Conservation (phyloP, 2,888 invertebrate genomes). For the Omphaloscelis lunosa region DNA sequence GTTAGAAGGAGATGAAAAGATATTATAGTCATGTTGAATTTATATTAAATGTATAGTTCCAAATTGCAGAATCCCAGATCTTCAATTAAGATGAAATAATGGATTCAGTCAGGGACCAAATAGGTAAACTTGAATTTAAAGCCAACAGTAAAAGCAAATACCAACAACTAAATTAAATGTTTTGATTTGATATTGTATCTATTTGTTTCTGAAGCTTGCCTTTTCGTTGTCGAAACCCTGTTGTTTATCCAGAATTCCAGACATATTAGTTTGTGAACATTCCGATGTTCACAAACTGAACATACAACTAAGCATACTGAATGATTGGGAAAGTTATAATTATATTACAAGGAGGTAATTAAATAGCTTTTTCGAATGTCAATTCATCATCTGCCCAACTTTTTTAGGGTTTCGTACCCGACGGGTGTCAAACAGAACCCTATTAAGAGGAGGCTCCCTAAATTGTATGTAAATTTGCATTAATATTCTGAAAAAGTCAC, state of each 20-base stretch:
- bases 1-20: too few species aligned
- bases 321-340: not conserved
- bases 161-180: not conserved
- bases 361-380: not conserved
- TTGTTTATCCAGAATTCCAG: not conserved
- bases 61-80: too few species aligned
- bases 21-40: too few species aligned
- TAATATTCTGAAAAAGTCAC: too few species aligned
- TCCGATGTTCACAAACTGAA: too few species aligned
- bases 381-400: not conserved
- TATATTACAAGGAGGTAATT: not conserved
- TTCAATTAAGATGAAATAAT: too few species aligned
- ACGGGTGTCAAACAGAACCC: too few species aligned
- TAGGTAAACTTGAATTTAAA: not conserved
- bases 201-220: constrained; percentile 4
- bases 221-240: not conserved
- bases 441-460: too few species aligned
- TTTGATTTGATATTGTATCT: not conserved
- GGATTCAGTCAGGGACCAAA: not conserved
- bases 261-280: not conserved
- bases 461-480: too few species aligned
- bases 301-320: not conserved
- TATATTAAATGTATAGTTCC: too few species aligned
- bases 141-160: constrained; percentile 1
- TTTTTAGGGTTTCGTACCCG: not conserved